These are phyloP conservation scores for Sarcoramphus papa DNA, from an alignment of 2,797 vertebrate genomes.

Conservation along the genomic window DNA sequence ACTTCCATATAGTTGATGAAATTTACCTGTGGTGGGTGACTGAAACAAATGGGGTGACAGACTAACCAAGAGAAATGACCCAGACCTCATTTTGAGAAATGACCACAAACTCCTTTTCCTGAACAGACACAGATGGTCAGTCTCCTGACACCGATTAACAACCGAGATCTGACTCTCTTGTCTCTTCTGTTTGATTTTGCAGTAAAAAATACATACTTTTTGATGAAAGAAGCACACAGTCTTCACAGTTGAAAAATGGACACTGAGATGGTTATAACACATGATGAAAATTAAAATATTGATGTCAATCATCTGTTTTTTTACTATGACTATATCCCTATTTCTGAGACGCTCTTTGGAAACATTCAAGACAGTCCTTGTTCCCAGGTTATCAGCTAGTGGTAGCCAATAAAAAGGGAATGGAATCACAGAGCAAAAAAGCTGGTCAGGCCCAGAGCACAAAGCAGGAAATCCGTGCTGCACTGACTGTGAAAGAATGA, in stretches of 20 bases:
- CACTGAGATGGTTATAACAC: neutral
- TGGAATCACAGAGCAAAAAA: neutral
- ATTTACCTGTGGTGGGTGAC: neutral
- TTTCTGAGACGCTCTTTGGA: neutral
- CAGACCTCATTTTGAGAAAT: neutral
- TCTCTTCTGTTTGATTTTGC: neutral
- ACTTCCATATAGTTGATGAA: neutral
- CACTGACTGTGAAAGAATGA: neutral
- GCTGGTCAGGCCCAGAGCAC: neutral
- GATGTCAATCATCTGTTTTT: neutral
- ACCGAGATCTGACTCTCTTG: neutral
- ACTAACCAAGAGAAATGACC: neutral
- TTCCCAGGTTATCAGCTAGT: neutral
- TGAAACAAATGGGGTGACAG: neutral
- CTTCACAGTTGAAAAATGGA: neutral
- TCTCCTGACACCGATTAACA: neutral
- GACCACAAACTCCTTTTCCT: neutral
- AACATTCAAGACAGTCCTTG: neutral
- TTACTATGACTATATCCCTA: neutral
- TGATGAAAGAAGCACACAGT: neutral
- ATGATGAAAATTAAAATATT: neutral
- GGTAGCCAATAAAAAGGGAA: neutral
- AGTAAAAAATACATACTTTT: neutral
- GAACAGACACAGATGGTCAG: neutral
- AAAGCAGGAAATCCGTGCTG: neutral